Base-by-base conservation (phyloP, 2,888 invertebrate genomes). In the Watsonalla cultraria region DNA sequence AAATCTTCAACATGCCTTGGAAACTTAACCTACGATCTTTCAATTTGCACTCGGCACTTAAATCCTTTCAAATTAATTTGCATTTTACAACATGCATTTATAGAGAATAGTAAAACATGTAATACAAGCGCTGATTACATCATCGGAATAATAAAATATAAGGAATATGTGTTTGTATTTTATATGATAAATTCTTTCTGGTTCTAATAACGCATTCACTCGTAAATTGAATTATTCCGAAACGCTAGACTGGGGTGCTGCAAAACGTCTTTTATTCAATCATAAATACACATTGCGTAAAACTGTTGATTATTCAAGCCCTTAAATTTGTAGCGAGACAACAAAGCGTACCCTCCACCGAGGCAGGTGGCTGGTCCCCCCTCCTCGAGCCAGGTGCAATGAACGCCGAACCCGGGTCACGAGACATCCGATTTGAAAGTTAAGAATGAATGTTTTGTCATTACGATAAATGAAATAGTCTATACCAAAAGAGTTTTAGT, bases 331-430 rank as follows among this genome's bases (percentile, higher is more conserved):
- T 49, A 37, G 14, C 37, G 39, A 49, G 37, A 13, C 49, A 49
- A 37, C 37, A 49, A 49, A 49, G 49, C 49, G 13, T 37, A 49
- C 49, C 49, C 49, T 49, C 49, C 37, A 15, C 33, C 59, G 57
- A 57, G 53, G 51, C 57, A 55, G 62, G 56, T 75, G 80, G 76
- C 83, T 83, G 83, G 82, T 54, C 59, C 56, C 59, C 58, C 64
- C 62, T 54, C 59, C 51, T 14, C 13, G 51, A 60, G 66, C 62
- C 76, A 80, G 80, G 82, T 83, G 82, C 82, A 77, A 74, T 70
- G 77, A 63, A 74, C 78, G 69, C 71, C 74, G 62, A 77, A 74
- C 71, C 64, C 60, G 65, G 53, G 61, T 57, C 58, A 62, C 56
- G 57, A 54, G 60, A 57, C 48, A 52, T 57, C 66, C 59, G 60